A percentile compares a stretch with the other conserved stretches of the same genome.
These are phyloP conservation scores for Gila robusta DNA, from an alignment of 2,797 vertebrate genomes.

Conservation along the genomic window DNA sequence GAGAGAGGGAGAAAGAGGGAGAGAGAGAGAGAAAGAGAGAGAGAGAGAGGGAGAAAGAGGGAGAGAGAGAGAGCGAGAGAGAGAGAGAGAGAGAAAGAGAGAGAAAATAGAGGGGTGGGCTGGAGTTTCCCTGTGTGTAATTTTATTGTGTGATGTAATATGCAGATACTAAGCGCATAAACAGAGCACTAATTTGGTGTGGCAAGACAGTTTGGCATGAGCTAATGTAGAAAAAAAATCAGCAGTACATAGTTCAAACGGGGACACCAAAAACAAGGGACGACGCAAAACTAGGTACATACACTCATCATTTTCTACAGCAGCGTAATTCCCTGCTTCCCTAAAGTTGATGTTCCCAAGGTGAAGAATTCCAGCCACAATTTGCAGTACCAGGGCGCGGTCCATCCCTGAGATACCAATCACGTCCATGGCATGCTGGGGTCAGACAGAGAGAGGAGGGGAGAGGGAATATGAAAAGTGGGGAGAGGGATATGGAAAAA, in stretches of 20 bases:
- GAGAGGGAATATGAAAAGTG: neutral
- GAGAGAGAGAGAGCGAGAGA: neutral
- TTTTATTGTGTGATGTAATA: constrained; percentile 72
- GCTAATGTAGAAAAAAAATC: constrained; percentile 66
- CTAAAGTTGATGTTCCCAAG: constrained; percentile 96
- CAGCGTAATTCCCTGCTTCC: constrained; percentile 97
- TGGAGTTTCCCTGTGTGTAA: constrained; percentile 67
- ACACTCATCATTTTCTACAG: constrained; percentile 98
- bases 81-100: constrained; percentile 24
- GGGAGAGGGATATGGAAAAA: constrained; percentile 20
- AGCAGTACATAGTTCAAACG: constrained; percentile 1
- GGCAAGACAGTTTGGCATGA: constrained; percentile 64
- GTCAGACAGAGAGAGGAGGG: constrained; percentile 49
- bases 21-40: neutral
- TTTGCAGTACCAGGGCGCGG: constrained; percentile 91
- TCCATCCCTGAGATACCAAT: constrained; percentile 92
- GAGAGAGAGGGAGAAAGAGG: neutral
- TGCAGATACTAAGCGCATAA: constrained; percentile 62
- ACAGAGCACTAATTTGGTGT: constrained; percentile 67
- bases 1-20: constrained; percentile 18
- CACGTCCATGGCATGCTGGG: constrained; percentile 95
- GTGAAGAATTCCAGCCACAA: constrained; percentile 94
- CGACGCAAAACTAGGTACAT: constrained; percentile 69
- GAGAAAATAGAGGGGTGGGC: constrained; percentile 43
- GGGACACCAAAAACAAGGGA: neutral